These are phyloP conservation scores for Coelopa frigida DNA, from an alignment of 1,140 invertebrate species.

Conservation along the genomic window DNA sequence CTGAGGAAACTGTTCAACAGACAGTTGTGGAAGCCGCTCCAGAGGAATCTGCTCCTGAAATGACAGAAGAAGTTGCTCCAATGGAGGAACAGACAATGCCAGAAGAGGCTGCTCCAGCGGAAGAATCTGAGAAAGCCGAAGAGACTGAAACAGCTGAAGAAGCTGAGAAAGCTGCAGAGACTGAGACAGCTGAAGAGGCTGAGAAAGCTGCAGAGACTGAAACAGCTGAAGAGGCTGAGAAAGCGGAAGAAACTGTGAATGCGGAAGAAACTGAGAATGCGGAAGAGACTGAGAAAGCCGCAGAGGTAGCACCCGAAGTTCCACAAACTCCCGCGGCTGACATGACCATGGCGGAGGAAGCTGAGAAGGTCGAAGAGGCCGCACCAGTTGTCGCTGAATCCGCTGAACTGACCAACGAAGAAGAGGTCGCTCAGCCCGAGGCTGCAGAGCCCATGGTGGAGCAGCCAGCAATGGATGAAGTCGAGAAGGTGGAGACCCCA, in stretches of 20 bases:
- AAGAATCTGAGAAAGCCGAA: constrained; percentile 14
- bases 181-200: constrained; percentile 19
- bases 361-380: constrained; percentile 1
- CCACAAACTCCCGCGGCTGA: background rate
- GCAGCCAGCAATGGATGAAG: too few relatives aligned
- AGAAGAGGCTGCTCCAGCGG: constrained; percentile 13
- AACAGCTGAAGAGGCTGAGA: constrained; percentile 7
- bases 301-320: background rate
- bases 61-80: background rate
- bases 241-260: background rate
- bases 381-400: too few relatives aligned
- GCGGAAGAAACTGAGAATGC: background rate
- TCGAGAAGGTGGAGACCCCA: too few relatives aligned
- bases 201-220: constrained; percentile 4
- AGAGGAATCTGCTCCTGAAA: too few relatives aligned
- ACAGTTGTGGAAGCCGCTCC: too few relatives aligned
- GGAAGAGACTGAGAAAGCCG: constrained; percentile 7
- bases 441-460: too few relatives aligned
- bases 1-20: constrained; percentile 5
- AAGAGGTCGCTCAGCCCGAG: too few relatives aligned
- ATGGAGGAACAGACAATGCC: background rate
- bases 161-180: constrained; percentile 19
- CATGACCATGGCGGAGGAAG: background rate
- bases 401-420: too few relatives aligned
- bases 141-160: constrained; percentile 7